A percentile compares a stretch with the other conserved stretches of the same genome.
Evolutionary conservation across 2,888 invertebrate genomes (phyloP).

Genomic region (Orgyia antiqua): DNA sequence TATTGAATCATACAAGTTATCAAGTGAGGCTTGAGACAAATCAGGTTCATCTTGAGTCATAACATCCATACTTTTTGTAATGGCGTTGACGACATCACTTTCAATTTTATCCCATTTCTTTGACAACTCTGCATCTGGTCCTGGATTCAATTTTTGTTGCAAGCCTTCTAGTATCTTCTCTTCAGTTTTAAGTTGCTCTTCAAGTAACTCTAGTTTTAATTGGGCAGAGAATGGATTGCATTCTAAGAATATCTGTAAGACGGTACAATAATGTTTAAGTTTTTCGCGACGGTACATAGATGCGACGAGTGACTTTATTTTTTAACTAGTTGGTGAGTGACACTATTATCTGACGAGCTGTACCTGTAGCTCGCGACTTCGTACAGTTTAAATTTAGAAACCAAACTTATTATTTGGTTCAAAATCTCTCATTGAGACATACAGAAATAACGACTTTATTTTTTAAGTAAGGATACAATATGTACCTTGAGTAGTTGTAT

Average conservation of each 20-base stretch:
- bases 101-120: slow-evolving; percentile 76
- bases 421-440: too few relatives aligned
- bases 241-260: slow-evolving; percentile 82
- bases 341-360: too few relatives aligned
- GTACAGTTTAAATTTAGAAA: too few relatives aligned
- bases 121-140: slow-evolving; percentile 58
- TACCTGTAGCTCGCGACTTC: too few relatives aligned
- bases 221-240: slow-evolving; percentile 92
- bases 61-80: slow-evolving; percentile 67
- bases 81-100: slow-evolving; percentile 63
- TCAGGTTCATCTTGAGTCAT: slow-evolving; percentile 68
- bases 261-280: too few relatives aligned
- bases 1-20: slow-evolving; percentile 63
- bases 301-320: too few relatives aligned
- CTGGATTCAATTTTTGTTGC: slow-evolving; percentile 67
- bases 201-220: slow-evolving; percentile 77
- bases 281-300: too few relatives aligned
- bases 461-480: too few relatives aligned
- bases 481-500: slow-evolving; percentile 84
- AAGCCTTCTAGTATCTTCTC: slow-evolving; percentile 80
- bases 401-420: too few relatives aligned
- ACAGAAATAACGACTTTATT: too few relatives aligned
- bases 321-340: too few relatives aligned
- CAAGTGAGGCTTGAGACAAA: slow-evolving; percentile 60
- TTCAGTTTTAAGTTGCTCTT: slow-evolving; percentile 79